These are phyloP conservation scores for Nettapus auritus DNA, from an alignment of 2,113 vertebrate genomes.

Conservation along the genomic window DNA sequence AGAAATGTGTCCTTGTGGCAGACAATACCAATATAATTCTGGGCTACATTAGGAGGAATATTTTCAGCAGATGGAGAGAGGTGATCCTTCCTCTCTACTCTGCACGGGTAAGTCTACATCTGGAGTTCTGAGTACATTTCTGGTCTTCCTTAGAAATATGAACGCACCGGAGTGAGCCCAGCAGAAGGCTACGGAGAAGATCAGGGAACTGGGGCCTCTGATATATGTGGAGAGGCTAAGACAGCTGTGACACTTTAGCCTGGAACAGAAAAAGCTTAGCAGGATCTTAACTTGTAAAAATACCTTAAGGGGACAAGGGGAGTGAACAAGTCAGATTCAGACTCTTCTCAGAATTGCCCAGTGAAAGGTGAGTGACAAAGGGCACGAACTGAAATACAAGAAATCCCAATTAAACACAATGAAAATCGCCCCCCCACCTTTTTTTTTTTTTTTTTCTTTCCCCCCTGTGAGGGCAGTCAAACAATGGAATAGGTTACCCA, in stretches of 20 bases:
- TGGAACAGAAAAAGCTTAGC: background rate
- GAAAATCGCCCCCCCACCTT: too few relatives aligned
- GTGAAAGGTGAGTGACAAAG: background rate
- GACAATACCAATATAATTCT: background rate
- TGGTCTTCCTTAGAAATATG: background rate
- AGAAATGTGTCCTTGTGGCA: background rate
- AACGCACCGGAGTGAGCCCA: background rate
- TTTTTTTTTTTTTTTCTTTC: background rate
- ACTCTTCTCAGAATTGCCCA: background rate
- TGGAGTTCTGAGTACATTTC: background rate
- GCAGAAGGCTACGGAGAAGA: background rate
- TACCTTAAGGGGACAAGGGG: background rate
- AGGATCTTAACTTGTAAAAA: background rate
- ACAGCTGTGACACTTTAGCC: background rate
- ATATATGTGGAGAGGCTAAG: background rate
- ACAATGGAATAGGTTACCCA: background rate
- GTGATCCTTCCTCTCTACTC: background rate
- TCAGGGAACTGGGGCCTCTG: background rate
- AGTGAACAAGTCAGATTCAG: background rate
- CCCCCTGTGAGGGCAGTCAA: background rate
- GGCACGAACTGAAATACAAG: background rate
- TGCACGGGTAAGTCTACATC: background rate
- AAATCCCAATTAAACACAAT: background rate
- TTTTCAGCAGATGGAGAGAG: background rate
- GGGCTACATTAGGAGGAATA: background rate